These are phyloP conservation scores for Scolanthus callimorphus DNA, from an alignment of 92 coral and sea anemone species.

Conservation along the genomic window DNA sequence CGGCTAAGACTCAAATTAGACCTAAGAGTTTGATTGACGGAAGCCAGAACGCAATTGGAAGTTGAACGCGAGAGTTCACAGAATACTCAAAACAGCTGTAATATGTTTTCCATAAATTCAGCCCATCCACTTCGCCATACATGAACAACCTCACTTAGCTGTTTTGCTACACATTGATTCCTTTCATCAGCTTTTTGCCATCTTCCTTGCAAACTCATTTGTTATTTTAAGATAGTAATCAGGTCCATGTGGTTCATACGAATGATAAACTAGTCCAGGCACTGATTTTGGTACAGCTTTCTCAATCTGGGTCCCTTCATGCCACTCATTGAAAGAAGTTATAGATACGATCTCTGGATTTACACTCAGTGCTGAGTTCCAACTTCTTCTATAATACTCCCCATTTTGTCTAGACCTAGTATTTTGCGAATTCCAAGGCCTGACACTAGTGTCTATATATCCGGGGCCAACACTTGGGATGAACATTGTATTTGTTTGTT, in stretches of 20 bases:
- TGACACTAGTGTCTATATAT: constrained; percentile 79
- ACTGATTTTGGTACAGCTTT: constrained; percentile 80
- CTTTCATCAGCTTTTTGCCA: too few species aligned
- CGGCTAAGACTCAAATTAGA: too few species aligned
- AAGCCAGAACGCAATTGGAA: too few species aligned
- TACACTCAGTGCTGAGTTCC: constrained; percentile 79
- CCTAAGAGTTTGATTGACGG: too few species aligned
- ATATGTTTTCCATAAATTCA: too few species aligned
- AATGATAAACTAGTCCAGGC: constrained; percentile 58
- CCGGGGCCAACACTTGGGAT: constrained; percentile 99
- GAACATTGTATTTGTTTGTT: constrained; percentile 70
- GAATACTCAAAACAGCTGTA: too few species aligned
- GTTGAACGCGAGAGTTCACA: too few species aligned
- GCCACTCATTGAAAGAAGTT: constrained; percentile 99
- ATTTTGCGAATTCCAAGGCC: constrained; percentile 88
- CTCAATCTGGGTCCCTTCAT: constrained; percentile 98
- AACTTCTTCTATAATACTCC: constrained; percentile 79
- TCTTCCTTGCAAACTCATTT: constrained; percentile 52
- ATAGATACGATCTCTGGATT: constrained; percentile 79
- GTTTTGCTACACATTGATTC: too few species aligned
- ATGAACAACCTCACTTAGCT: too few species aligned
- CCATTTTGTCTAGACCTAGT: constrained; percentile 75
- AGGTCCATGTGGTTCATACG: constrained; percentile 66
- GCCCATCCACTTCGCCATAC: too few species aligned
- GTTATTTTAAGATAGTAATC: constrained; percentile 81